Evolutionary conservation across 92 coral and sea anemone species (phyloP).

Genomic region (Porites divaricata): DNA sequence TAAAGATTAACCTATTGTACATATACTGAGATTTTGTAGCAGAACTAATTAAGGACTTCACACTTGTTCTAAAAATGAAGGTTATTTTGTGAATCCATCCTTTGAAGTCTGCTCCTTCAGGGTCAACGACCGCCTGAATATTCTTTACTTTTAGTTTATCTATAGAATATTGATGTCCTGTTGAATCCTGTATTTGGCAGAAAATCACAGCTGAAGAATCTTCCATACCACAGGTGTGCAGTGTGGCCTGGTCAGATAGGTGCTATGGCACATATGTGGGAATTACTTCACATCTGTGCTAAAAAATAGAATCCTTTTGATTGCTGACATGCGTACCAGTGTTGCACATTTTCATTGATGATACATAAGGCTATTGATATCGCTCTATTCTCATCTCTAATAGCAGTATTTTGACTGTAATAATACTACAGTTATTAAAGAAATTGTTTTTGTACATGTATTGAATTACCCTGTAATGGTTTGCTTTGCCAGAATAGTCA

Average conservation of each 20-base stretch:
- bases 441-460: conserved; percentile 19
- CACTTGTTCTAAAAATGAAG: background rate
- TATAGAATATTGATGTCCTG: conserved; percentile 4
- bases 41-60: background rate
- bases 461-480: background rate
- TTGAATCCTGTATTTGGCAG: conserved; percentile 20
- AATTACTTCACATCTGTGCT: conserved; percentile 10
- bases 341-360: background rate
- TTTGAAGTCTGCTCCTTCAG: background rate
- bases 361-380: background rate
- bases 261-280: background rate
- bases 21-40: conserved; percentile 15
- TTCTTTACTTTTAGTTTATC: conserved; percentile 2
- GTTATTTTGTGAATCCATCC: background rate
- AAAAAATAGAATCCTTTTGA: background rate
- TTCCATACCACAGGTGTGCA: background rate
- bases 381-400: conserved; percentile 1
- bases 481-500: background rate
- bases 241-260: background rate
- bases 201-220: conserved; percentile 14
- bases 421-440: background rate
- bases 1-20: conserved; percentile 6
- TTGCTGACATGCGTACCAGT: background rate
- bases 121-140: conserved; percentile 29
- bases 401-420: conserved; percentile 21